These are phyloP conservation scores for Dolichotis patagonum DNA, from an alignment of 2,113 vertebrate genomes.

Conservation along the genomic window DNA sequence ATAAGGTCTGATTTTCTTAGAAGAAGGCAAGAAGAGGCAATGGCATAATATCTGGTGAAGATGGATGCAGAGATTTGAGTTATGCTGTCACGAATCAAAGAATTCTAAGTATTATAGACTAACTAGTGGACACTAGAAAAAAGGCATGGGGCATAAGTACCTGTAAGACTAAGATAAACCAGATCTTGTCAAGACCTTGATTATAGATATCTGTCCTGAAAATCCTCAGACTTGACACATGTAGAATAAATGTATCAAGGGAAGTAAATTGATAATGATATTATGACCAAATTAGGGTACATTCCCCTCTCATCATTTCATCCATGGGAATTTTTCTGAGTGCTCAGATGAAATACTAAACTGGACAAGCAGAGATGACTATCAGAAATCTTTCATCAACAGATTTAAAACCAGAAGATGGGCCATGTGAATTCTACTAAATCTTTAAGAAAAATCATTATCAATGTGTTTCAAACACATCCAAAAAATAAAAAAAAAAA, in stretches of 20 bases:
- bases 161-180: neutral
- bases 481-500: neutral
- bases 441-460: neutral
- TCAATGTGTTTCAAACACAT: neutral
- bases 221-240: neutral
- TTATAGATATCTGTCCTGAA: neutral
- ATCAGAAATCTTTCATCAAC: neutral
- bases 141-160: neutral
- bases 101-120: neutral
- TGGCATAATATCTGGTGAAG: neutral
- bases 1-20: neutral
- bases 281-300: neutral
- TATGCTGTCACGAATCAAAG: neutral
- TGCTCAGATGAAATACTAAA: rapidly evolving
- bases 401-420: neutral
- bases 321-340: neutral
- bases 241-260: neutral
- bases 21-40: neutral
- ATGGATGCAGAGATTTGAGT: neutral
- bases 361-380: neutral
- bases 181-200: neutral
- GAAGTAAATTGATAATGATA: neutral
- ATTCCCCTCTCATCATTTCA: neutral
- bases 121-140: neutral
- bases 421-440: neutral